These are phyloP conservation scores for Colostygia pectinataria DNA, from an alignment of 2,888 invertebrate genomes.

Conservation along the genomic window DNA sequence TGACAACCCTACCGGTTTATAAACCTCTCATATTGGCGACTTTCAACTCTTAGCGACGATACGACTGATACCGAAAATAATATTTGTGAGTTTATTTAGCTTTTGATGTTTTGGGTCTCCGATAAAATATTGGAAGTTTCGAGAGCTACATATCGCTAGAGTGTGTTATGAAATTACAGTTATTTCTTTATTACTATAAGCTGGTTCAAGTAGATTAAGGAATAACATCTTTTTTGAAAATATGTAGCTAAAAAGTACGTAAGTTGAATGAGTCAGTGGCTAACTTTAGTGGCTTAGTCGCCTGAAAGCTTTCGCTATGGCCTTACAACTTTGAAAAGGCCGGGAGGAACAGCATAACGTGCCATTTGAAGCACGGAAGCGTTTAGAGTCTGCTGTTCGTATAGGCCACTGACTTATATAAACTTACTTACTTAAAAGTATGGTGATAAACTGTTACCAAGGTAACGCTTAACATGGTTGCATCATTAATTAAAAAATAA, in stretches of 20 bases:
- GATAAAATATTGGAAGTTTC: slow-evolving; percentile 21
- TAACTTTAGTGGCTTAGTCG: no score
- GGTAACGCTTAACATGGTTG: no score
- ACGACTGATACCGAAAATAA: slow-evolving; percentile 26
- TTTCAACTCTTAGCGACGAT: slow-evolving; percentile 24
- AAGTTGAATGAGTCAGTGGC: neutral
- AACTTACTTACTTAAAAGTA: no score
- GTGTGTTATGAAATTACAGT: slow-evolving; percentile 14
- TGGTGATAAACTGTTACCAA: no score
- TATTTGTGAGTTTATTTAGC: slow-evolving; percentile 27
- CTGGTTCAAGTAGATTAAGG: neutral
- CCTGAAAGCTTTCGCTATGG: no score
- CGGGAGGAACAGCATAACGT: no score
- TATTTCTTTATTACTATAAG: slow-evolving; percentile 9
- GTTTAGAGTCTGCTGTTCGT: no score
- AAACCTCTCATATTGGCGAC: slow-evolving; percentile 34
- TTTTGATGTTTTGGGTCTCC: slow-evolving; percentile 26
- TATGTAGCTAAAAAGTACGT: neutral
- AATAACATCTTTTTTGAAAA: neutral
- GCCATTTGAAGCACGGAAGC: no score
- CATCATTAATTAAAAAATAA: no score
- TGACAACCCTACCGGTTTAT: slow-evolving; percentile 25
- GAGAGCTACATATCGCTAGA: slow-evolving; percentile 1
- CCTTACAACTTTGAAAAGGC: no score
- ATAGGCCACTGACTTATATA: no score